phyloP scores from a whole-genome alignment of 2,888 invertebrate species.

The Drosophila macrothrix region DNA sequence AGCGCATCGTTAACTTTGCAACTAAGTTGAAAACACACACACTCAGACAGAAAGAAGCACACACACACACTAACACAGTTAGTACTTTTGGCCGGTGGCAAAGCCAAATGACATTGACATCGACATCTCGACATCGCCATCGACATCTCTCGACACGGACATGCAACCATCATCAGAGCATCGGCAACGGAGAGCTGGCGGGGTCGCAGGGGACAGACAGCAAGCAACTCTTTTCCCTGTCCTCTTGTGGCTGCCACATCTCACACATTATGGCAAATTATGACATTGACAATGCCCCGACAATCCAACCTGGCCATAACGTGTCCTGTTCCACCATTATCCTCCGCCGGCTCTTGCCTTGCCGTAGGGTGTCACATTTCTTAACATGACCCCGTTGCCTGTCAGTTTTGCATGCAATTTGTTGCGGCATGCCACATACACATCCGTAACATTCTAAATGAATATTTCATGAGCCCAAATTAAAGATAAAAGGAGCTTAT shows the following conservation, averaged over 20 bases:
- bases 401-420: conserved; percentile 58
- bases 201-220: not conserved
- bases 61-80: conserved; percentile 3
- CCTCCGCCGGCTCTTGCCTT: not conserved
- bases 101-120: conserved; percentile 64
- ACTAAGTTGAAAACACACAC: conserved; percentile 51
- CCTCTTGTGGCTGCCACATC: not conserved
- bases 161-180: conserved; percentile 66
- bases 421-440: conserved; percentile 56
- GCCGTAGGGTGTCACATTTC: conserved; percentile 58
- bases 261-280: conserved; percentile 73
- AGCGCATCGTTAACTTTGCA: conserved; percentile 65
- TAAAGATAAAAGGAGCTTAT: not conserved
- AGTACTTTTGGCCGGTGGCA: conserved; percentile 28
- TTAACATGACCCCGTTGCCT: conserved; percentile 42
- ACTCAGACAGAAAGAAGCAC: conserved; percentile 10
- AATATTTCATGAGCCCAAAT: conserved; percentile 36
- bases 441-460: conserved; percentile 49
- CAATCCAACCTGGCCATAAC: conserved; percentile 58
- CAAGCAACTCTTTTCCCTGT: conserved; percentile 16
- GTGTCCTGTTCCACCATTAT: conserved; percentile 39
- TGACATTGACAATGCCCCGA: conserved; percentile 70
- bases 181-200: conserved; percentile 1
- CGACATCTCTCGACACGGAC: conserved; percentile 62
- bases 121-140: conserved; percentile 62